A percentile compares a stretch with the other conserved stretches of the same genome.
Conservation (phyloP, 2,797 vertebrate species). For the Alosa sapidissima region DNA sequence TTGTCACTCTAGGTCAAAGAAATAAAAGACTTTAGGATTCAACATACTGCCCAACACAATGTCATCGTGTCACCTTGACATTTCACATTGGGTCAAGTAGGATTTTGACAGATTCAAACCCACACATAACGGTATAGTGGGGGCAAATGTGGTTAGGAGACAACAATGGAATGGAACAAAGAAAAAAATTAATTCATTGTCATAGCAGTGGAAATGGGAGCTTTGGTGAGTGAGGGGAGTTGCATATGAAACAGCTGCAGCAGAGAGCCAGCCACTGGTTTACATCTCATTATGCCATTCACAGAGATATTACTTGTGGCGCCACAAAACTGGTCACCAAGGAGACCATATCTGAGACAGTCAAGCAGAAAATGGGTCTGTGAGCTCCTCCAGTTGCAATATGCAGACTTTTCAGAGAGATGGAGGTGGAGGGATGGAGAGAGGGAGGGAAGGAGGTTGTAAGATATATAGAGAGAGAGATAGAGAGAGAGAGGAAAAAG, state of each 20-base stretch:
- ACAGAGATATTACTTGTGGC: slow-evolving; percentile 40
- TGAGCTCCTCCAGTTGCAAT: slow-evolving; percentile 25
- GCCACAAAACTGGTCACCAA: slow-evolving; percentile 48
- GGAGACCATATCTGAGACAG: slow-evolving; percentile 39
- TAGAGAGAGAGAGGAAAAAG: background rate
- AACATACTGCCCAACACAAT: background rate
- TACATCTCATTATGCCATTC: slow-evolving; percentile 41
- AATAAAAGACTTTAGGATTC: background rate
- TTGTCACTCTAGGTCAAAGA: background rate
- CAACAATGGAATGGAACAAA: background rate
- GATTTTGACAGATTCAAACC: background rate
- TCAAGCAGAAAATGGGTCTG: slow-evolving; percentile 35
- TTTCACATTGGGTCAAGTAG: background rate
- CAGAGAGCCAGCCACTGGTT: background rate
- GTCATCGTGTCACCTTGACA: background rate
- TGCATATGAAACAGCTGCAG: slow-evolving; percentile 8
- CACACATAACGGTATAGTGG: background rate
- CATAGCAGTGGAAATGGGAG: background rate
- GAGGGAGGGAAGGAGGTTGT: background rate
- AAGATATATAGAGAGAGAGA: background rate
- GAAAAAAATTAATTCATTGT: background rate
- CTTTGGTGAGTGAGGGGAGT: background rate
- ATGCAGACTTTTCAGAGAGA: background rate
- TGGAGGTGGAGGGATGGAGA: background rate
- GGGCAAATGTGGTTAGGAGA: background rate